These are phyloP conservation scores for Ramphastos sulfuratus DNA, from an alignment of 2,113 vertebrate species.

Conservation along the genomic window DNA sequence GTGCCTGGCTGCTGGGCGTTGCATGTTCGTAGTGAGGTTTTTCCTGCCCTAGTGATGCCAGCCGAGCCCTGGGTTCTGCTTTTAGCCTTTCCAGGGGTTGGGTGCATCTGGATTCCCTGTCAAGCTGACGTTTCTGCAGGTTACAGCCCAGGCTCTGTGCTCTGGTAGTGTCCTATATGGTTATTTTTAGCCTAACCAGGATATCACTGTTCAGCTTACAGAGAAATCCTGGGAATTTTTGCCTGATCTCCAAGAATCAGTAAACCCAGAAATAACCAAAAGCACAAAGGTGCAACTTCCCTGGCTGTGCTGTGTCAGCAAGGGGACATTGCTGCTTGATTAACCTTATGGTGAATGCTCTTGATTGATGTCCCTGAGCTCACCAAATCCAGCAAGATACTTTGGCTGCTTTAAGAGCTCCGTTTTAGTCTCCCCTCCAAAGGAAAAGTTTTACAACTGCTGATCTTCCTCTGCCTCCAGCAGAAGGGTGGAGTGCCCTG, in stretches of 20 bases:
- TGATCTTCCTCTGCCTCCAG: not conserved
- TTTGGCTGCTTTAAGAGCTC: not conserved
- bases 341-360: too few relatives aligned
- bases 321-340: not conserved
- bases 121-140: not conserved
- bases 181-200: not conserved
- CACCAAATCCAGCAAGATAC: not conserved
- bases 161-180: not conserved
- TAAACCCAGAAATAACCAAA: not conserved
- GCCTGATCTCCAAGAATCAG: not conserved
- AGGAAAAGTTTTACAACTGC: not conserved
- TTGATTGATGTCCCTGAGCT: not conserved
- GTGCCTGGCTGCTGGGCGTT: not conserved
- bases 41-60: not conserved
- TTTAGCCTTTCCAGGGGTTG: accelerated
- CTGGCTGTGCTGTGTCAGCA: not conserved
- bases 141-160: not conserved
- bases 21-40: not conserved
- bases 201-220: not conserved
- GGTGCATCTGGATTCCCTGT: not conserved
- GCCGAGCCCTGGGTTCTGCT: not conserved
- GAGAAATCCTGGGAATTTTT: not conserved
- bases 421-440: not conserved
- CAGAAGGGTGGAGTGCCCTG: not conserved
- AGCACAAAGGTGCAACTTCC: not conserved